These are phyloP conservation scores for Murina feae DNA, from an alignment of 2,113 vertebrate genomes.

Conservation along the genomic window DNA sequence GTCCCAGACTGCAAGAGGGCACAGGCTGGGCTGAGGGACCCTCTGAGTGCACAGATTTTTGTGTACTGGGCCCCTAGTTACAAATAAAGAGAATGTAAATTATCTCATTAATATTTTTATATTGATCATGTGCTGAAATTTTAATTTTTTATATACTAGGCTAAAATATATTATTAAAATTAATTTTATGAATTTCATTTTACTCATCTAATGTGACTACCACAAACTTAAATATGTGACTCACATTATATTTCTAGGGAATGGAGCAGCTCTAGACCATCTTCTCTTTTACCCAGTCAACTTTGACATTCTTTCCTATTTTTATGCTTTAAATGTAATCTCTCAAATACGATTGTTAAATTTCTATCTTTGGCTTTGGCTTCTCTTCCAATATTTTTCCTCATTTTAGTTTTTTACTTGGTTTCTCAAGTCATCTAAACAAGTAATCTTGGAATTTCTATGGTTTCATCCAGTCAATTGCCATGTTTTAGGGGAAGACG, in stretches of 20 bases:
- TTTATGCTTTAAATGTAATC: not conserved
- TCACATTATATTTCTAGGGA: not conserved
- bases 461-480: not conserved
- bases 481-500: too few relatives aligned
- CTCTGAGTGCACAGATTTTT: too few relatives aligned
- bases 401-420: constrained; percentile 1
- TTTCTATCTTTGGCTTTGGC: not conserved
- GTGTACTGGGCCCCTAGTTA: too few relatives aligned
- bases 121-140: not conserved
- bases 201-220: not conserved
- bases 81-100: constrained; percentile 20
- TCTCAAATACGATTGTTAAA: not conserved
- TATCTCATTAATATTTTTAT: not conserved
- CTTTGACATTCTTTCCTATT: not conserved
- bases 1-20: too few relatives aligned
- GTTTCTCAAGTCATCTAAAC: not conserved
- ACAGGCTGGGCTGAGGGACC: too few relatives aligned
- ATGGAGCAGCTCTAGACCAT: not conserved
- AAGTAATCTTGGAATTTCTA: not conserved
- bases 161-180: not conserved
- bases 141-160: not conserved
- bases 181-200: not conserved
- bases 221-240: not conserved
- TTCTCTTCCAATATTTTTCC: not conserved
- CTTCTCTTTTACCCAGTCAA: not conserved